phyloP scores from a whole-genome alignment of 2,113 vertebrate species.

The Microtus pennsylvanicus region DNA sequence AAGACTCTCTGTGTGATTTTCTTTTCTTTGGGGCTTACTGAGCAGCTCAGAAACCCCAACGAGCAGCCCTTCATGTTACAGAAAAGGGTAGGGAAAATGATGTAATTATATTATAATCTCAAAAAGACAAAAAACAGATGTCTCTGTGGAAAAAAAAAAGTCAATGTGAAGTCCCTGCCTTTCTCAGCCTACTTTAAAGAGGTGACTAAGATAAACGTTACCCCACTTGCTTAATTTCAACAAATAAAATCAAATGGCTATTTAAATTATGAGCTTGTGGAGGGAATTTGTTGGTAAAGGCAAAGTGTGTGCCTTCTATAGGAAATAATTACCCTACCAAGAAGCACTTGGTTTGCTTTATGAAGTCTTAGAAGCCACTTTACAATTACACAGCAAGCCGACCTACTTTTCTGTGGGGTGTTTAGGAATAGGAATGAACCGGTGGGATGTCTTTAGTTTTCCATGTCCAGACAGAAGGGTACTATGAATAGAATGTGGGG shows the following conservation, averaged over 20 bases:
- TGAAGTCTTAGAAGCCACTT: conserved; percentile 59
- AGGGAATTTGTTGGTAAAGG: conserved; percentile 67
- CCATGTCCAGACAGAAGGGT: conserved; percentile 70
- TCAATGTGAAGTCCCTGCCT: neutral
- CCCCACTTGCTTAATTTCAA: conserved; percentile 69
- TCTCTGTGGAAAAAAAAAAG: neutral
- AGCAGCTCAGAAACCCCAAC: too few species aligned
- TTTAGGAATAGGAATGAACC: conserved; percentile 66
- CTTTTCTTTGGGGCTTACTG: too few species aligned
- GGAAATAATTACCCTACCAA: conserved; percentile 74
- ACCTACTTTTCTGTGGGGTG: conserved; percentile 74
- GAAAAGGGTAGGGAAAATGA: neutral
- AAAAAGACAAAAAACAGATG: neutral
- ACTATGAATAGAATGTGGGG: conserved; percentile 74
- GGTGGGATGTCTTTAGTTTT: conserved; percentile 71
- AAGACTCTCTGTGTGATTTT: too few species aligned
- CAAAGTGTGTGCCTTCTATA: conserved; percentile 60
- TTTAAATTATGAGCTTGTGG: conserved; percentile 63
- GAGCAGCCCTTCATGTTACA: too few species aligned
- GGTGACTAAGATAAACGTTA: conserved; percentile 51
- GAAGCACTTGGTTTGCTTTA: conserved; percentile 62
- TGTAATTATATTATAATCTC: neutral
- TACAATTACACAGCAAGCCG: conserved; percentile 69
- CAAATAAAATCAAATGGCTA: conserved; percentile 68
- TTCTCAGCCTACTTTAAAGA: conserved; percentile 34